Base-by-base conservation (phyloP, 2,113 vertebrate species). In the Alligator mississippiensis region DNA sequence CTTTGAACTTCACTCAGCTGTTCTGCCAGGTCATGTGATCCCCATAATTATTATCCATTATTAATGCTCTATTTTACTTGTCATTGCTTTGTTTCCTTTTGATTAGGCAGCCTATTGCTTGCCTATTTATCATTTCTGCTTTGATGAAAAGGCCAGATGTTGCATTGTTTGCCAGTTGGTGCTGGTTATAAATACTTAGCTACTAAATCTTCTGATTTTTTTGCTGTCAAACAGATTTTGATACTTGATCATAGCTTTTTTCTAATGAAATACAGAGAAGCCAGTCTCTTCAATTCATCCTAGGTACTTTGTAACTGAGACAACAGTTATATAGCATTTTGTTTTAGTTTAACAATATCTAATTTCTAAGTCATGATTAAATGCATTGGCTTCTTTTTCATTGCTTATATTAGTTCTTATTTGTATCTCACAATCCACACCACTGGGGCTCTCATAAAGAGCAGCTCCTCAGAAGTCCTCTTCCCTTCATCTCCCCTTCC, bases 151-250 rank as follows among this genome's bases (percentile, higher is more conserved):
- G 47, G 86, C 76, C 96, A 97, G 96, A 96, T 97, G 97, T 90
- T 96, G 18, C 21, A 86, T 90, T 47, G 68, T 55, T 28, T 95
- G 88, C 92, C 94, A 87, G 90, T 68, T 93, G 91, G 77, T 92
- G 66, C 78, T 78, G 81, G 81, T 77, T 76, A 82, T 78, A 95
- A 87, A 28, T 60, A 87, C 83, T 94, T 94, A 94, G 79, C 91
- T 93, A 95, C 92, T 55, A 55, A 28, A 68, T n/a, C 64, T 80
- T 89, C 58, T 79, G 30, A 91, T 94, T 64, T 19, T 85, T 63
- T 92, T 82, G 34, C n/a, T 92, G 68, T 90, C 95, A 95, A 94
- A 97, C 96, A 68, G 61, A 68, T 94, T 95, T 91, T n/a, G 92
- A 94, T 93, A 85, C 25, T 93, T 93, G 72, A 84, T 79, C 19